Conservation (phyloP, 2,797 vertebrate species). For the Perodicticus potto region DNA sequence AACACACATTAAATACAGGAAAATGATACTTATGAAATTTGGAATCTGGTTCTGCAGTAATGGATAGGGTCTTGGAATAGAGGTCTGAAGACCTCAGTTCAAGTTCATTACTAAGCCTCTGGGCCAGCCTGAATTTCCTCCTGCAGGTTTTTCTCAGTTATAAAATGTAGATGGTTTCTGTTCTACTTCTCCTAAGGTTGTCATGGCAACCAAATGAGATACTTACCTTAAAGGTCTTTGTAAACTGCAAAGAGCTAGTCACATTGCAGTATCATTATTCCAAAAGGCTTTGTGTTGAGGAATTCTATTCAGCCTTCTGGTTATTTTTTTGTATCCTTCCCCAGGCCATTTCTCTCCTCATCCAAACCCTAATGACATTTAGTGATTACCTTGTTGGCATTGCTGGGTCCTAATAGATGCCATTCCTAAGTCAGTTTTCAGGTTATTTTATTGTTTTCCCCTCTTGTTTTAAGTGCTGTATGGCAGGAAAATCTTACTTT, state of each 20-base stretch:
- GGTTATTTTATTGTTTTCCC: not conserved
- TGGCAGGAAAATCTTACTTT: not conserved
- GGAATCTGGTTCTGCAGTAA: constrained; percentile 2
- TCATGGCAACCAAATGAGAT: not conserved
- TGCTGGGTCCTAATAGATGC: not conserved
- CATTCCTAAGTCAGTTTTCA: not conserved
- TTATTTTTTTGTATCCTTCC: not conserved
- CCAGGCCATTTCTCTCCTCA: not conserved
- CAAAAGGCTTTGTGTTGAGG: not conserved
- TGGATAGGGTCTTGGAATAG: not conserved
- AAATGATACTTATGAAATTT: constrained; percentile 57
- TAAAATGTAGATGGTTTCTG: not conserved
- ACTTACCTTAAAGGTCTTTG: not conserved
- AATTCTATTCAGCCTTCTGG: not conserved
- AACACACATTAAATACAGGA: constrained; percentile 15
- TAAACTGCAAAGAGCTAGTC: not conserved
- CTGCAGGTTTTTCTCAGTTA: not conserved
- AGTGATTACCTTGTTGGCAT: not conserved
- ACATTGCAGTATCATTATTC: not conserved
- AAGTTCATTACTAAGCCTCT: not conserved
- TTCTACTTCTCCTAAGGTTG: not conserved
- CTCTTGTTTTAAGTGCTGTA: not conserved
- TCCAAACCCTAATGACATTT: not conserved
- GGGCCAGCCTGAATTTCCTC: not conserved
- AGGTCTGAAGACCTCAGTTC: not conserved